phyloP scores from a whole-genome alignment of 35 echinoderm and acorn worm genomes.

The Anneissia japonica region DNA sequence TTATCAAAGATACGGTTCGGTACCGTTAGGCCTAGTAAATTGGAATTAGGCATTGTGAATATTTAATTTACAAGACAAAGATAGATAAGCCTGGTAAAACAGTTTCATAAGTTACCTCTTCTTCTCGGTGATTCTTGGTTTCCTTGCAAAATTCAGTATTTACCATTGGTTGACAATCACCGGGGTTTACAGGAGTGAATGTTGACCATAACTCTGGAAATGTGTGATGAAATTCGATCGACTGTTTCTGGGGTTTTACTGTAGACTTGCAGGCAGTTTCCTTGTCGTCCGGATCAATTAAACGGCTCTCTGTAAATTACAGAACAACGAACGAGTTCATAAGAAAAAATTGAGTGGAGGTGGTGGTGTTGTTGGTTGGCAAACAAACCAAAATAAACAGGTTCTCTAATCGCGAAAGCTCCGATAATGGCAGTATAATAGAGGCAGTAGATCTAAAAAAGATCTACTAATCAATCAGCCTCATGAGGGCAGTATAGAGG shows the following conservation, averaged over 20 bases:
- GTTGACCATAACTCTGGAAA: neutral
- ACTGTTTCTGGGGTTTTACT: constrained; percentile 1
- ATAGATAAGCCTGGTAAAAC: neutral
- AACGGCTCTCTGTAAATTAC: constrained; percentile 41
- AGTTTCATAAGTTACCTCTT: neutral
- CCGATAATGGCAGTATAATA: no score
- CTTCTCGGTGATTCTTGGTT: neutral
- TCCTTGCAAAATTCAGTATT: neutral
- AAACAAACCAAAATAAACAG: no score
- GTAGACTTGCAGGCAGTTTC: neutral
- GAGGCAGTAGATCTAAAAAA: no score
- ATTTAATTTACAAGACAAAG: neutral
- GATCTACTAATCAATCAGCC: no score
- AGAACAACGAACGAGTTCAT: no score
- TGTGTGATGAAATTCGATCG: neutral
- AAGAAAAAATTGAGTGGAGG: no score
- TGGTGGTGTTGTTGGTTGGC: no score
- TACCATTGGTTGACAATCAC: neutral
- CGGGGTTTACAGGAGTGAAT: neutral
- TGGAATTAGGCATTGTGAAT: neutral
- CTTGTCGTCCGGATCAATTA: constrained; percentile 20
- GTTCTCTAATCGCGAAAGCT: no score
- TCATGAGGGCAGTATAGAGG: no score
- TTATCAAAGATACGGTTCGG: no score
- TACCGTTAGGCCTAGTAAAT: no score